These are phyloP conservation scores for Clunio marinus DNA, from an alignment of 2,888 invertebrate genomes.

Conservation along the genomic window DNA sequence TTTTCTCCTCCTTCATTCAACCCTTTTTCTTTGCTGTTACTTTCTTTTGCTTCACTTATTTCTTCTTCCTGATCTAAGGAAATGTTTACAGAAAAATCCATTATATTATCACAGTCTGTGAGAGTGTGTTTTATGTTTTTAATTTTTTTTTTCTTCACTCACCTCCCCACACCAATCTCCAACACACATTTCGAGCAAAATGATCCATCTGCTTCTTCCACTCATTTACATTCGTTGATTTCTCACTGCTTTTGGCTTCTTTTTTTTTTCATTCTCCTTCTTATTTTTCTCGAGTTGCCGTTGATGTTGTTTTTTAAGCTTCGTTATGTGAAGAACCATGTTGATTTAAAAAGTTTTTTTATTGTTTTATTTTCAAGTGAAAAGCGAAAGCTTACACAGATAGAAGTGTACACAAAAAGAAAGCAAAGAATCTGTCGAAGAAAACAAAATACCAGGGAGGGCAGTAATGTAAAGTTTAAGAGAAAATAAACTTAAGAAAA, in stretches of 20 bases:
- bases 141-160: slow-evolving; percentile 8
- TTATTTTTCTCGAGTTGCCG: background rate
- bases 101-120: slow-evolving; percentile 29
- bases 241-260: slow-evolving; percentile 29
- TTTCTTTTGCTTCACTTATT: background rate
- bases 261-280: background rate
- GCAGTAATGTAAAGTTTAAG: background rate
- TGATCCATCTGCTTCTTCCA: slow-evolving; percentile 29
- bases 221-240: slow-evolving; percentile 35
- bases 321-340: slow-evolving; percentile 14
- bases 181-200: background rate
- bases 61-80: background rate
- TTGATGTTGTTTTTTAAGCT: background rate
- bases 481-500: slow-evolving; percentile 13
- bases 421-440: slow-evolving; percentile 7
- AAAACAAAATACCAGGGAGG: slow-evolving; percentile 14
- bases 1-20: slow-evolving; percentile 7
- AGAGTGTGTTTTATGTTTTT: slow-evolving; percentile 31
- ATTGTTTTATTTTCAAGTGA: slow-evolving; percentile 35
- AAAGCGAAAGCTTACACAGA: background rate
- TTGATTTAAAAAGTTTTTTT: slow-evolving; percentile 38
- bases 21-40: background rate
- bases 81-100: background rate
- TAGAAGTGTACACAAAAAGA: slow-evolving; percentile 5
- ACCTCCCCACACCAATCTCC: background rate